These are phyloP conservation scores for Drosophila repletoides DNA, from an alignment of 1,140 invertebrate species.

Conservation along the genomic window DNA sequence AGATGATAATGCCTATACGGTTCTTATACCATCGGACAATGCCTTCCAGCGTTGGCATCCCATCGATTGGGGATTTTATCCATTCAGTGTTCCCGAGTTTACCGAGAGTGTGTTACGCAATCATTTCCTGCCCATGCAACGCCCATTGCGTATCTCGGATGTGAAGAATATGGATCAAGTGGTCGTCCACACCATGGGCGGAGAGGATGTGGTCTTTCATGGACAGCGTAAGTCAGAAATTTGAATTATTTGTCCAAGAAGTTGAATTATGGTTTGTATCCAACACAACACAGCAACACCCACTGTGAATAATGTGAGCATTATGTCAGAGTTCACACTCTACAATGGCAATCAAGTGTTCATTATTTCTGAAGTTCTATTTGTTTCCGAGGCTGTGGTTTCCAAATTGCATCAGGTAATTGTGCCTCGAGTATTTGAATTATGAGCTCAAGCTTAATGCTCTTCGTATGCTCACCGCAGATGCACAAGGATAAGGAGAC, in stretches of 20 bases:
- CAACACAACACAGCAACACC: constrained; percentile 78
- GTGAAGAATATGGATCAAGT: constrained; percentile 83
- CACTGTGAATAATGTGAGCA: constrained; percentile 84
- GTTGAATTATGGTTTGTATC: constrained; percentile 7
- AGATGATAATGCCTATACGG: constrained; percentile 85
- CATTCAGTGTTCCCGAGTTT: constrained; percentile 86
- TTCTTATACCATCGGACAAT: constrained; percentile 86
- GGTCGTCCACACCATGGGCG: constrained; percentile 84
- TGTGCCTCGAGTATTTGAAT: constrained; percentile 5
- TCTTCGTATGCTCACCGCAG: constrained; percentile 31
- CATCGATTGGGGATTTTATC: constrained; percentile 88
- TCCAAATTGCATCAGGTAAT: constrained; percentile 84
- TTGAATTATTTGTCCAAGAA: not conserved
- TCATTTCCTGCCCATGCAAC: constrained; percentile 85
- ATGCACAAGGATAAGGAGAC: constrained; percentile 86
- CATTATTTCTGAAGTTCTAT: constrained; percentile 85
- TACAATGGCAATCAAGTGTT: constrained; percentile 85
- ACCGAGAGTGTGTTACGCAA: constrained; percentile 85
- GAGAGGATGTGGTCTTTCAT: constrained; percentile 84
- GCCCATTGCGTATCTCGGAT: constrained; percentile 83
- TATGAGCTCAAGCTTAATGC: constrained; percentile 8
- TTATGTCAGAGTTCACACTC: constrained; percentile 85
- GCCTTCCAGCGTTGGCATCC: constrained; percentile 87
- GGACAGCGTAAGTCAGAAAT: constrained; percentile 83
- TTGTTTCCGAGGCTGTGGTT: constrained; percentile 85